Evolutionary conservation across 2,888 invertebrate species (phyloP), one percentile per base, ranked within the genome.

Genomic region (Merodon equestris): DNA sequence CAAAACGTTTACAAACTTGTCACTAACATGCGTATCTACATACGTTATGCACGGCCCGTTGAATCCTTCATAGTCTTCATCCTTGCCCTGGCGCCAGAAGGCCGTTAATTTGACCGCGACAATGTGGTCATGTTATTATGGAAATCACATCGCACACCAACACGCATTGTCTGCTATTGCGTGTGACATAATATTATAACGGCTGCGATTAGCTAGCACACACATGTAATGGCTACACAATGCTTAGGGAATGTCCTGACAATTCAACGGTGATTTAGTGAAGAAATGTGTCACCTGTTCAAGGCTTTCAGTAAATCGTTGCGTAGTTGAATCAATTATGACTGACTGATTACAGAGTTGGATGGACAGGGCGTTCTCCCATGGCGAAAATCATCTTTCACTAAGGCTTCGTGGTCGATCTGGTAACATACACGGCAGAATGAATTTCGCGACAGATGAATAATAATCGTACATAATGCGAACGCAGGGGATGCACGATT

Each of bases 361-460:
- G 10, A 13, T 13, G 10, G 10, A 13, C 7, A 38, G 7, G 27
- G 7, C 9, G n/a, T 14, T 10, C 7, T 40, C 12, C 19, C n/a
- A 60, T 70, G 44, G 19, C 44, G 54, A 70, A 71, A 71, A 42
- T 12, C 54, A 60, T 67, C 60, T 42, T 50, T 73, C 56, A 56
- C 48, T 27, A 27, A 73, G 42, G 66, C 44, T 73, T 73, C 54
- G 66, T 36, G 54, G 48, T 60, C 50, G 44, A 71, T 71, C 63
- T 61, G 44, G 34, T 63, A 44, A 71, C 63, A 19, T 27, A 27
- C 3, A 27, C 7, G 27, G 1, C 9, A 9, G 18, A 12, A 19
- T 1, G 0, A 3, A 47, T 15, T 0, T 47, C n/a, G n/a, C n/a
- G n/a, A n/a, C n/a, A n/a, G n/a, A n/a, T n/a, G n/a, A n/a, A n/a